Base-by-base conservation (phyloP, 2,797 vertebrate genomes). In the Sibirionetta formosa region DNA sequence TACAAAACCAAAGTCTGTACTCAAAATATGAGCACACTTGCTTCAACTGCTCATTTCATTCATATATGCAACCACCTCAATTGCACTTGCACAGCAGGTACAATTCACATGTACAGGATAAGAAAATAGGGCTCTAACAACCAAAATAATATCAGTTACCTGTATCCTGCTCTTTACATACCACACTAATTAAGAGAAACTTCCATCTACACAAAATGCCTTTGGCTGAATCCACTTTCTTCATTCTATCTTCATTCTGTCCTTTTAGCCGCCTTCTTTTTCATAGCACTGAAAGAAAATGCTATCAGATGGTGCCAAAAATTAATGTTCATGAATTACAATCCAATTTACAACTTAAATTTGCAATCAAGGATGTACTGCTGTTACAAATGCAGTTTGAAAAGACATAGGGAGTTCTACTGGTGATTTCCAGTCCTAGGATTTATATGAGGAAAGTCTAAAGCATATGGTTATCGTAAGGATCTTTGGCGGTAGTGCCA, bases 401-500 rank as follows among this genome's bases (percentile, higher is more conserved):
- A 87, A 92, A 92, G 40, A 86, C 64, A 73, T 11, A 27, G 18
- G 26, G 31, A 87, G 20, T 54, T 82, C 73, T 81, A 46, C 56
- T 65, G 56, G 58, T 80, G 84, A 82, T 79, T 75, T 81, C 16
- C 35, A 57, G 78, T 96, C 80, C 85, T 57, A 75, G 61, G 82
- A 82, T 92, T 73, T 70, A 82, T 23, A 85, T 14, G 14, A 33
- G 29, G 44, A 96, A 96, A 87, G 84, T 46, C 89, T 93, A 76
- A 94, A 90, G 84, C 57, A 72, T 82, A 72, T 46, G 53, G 56
- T 94, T 96, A 80, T 77, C 86, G 40, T 68, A 96, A 94, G 75
- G 40, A 93, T 58, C n/a, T 92, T 68, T 80, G 64, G 22, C 77
- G 86, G 46, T 56, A 60, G 20, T 82, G 46, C 35, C 48, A 40